phyloP scores from a whole-genome alignment of 2,113 vertebrate species.

The Peromyscus maniculatus region DNA sequence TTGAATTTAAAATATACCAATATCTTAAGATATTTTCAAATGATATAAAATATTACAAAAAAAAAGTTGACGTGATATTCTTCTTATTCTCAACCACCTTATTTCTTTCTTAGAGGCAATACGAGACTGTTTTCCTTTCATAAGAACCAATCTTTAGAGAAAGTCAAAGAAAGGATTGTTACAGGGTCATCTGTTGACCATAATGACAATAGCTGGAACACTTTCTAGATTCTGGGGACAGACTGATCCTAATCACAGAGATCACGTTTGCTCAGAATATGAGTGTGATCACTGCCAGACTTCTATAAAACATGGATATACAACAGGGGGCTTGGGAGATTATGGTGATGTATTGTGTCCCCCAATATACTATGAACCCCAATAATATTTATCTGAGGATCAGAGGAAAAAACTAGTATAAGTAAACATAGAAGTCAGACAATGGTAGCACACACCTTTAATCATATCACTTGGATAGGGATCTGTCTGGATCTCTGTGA shows the following conservation, averaged over 20 bases:
- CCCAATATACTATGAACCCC: too few relatives aligned
- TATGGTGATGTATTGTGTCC: too few relatives aligned
- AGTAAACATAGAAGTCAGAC: too few relatives aligned
- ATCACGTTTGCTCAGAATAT: neutral
- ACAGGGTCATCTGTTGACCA: neutral
- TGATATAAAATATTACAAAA: neutral
- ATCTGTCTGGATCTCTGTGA: too few relatives aligned
- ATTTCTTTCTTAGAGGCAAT: neutral
- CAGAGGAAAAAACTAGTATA: too few relatives aligned
- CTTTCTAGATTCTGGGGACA: neutral
- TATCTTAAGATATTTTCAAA: neutral
- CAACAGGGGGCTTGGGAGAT: neutral
- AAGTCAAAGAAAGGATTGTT: neutral
- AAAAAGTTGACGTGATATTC: neutral
- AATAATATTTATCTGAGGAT: too few relatives aligned
- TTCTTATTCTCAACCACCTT: neutral
- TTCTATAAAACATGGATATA: neutral
- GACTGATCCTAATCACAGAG: neutral
- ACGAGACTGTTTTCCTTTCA: neutral
- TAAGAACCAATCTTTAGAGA: neutral
- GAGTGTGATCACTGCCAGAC: neutral
- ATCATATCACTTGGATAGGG: too few relatives aligned
- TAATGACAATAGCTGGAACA: neutral
- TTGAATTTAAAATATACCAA: constrained; percentile 18
- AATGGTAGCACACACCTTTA: too few relatives aligned